phyloP scores from a whole-genome alignment of 2,888 invertebrate species.

The Adineta ricciae region DNA sequence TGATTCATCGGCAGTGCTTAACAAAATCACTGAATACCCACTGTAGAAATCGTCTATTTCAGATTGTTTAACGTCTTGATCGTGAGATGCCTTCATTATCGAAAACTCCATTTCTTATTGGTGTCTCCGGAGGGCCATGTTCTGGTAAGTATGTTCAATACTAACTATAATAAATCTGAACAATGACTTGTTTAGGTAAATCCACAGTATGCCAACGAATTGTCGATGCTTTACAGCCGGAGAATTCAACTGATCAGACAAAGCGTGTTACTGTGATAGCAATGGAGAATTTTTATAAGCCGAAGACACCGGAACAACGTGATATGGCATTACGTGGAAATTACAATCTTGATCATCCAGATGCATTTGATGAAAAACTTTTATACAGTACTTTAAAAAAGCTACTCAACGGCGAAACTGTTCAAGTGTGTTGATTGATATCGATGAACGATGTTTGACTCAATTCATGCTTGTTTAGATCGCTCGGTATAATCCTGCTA shows the following conservation, averaged over 20 bases:
- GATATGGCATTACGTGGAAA: constrained; percentile 69
- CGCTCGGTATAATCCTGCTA: neutral
- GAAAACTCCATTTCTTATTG: constrained; percentile 64
- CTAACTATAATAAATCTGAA: neutral
- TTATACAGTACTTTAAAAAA: constrained; percentile 69
- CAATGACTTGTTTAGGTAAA: constrained; percentile 52
- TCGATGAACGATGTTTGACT: neutral
- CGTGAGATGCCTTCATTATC: neutral
- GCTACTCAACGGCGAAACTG: constrained; percentile 72
- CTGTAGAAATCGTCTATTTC: no score
- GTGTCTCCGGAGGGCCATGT: constrained; percentile 94
- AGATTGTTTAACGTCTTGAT: no score
- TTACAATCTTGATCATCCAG: constrained; percentile 95
- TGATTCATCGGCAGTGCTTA: no score
- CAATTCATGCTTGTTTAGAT: neutral
- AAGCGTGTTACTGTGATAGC: constrained; percentile 84
- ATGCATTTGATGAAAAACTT: constrained; percentile 81
- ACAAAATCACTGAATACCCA: no score
- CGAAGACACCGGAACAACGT: constrained; percentile 68
- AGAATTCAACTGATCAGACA: constrained; percentile 54
- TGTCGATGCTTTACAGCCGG: constrained; percentile 59
- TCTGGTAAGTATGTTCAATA: constrained; percentile 74
- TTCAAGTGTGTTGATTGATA: constrained; percentile 62
- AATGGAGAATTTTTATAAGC: constrained; percentile 90
- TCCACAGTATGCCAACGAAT: constrained; percentile 92